Conservation (phyloP, 2,113 vertebrate species). For the Lathamus discolor region DNA sequence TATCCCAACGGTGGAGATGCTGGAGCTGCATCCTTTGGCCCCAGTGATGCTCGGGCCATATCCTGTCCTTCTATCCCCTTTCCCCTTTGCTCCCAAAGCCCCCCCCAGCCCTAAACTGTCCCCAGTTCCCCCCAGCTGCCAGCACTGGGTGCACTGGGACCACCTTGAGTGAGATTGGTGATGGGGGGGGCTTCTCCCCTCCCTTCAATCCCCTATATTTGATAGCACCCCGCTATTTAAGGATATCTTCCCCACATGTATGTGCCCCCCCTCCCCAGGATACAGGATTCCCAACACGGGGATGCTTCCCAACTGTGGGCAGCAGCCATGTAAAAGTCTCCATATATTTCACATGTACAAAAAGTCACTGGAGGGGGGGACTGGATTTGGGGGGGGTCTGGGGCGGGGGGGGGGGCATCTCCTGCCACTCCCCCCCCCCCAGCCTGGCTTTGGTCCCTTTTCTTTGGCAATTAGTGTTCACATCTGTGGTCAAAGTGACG, state of each 20-base stretch:
- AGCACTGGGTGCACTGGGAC: neutral
- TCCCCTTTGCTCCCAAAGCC: neutral
- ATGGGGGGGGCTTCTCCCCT: neutral
- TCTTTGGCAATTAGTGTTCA: constrained; percentile 37
- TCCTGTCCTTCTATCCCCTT: neutral
- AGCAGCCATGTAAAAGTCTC: neutral
- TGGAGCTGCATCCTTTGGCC: neutral
- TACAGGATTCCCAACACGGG: neutral
- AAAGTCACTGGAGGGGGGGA: constrained; percentile 4
- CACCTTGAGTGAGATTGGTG: neutral
- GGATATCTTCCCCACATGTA: neutral
- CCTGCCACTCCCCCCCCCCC: neutral
- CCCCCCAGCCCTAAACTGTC: neutral
- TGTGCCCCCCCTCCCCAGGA: accelerated
- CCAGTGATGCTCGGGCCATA: neutral
- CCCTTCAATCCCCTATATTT: neutral
- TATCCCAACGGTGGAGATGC: neutral
- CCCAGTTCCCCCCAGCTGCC: neutral
- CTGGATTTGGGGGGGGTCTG: too few species aligned
- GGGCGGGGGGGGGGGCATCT: neutral
- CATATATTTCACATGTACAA: constrained; percentile 48
- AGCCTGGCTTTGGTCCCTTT: constrained; percentile 37
- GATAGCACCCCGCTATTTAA: neutral
- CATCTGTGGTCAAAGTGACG: constrained; percentile 40
- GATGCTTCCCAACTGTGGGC: neutral